A percentile compares a stretch with the other conserved stretches of the same genome.
These are phyloP conservation scores for Embiotoca jacksoni DNA, from an alignment of 2,113 vertebrate genomes.

Conservation along the genomic window DNA sequence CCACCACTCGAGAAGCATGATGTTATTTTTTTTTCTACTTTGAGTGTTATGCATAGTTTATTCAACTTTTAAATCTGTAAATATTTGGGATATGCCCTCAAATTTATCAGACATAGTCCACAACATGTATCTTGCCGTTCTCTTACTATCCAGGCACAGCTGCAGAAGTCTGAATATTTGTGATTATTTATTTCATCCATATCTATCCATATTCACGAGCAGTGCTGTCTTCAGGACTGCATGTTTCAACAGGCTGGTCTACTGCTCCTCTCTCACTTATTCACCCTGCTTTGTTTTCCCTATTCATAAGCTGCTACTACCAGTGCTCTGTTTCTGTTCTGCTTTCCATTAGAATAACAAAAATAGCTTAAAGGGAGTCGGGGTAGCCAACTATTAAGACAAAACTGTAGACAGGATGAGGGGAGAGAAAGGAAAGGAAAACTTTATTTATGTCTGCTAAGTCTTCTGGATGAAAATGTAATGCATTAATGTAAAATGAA, in stretches of 20 bases:
- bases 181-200: slow-evolving; percentile 6
- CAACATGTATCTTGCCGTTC: neutral
- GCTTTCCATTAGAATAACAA: neutral
- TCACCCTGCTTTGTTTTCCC: slow-evolving; percentile 26
- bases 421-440: neutral
- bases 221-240: neutral
- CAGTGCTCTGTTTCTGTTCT: slow-evolving; percentile 9
- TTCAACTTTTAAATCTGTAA: neutral
- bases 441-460: neutral
- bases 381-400: neutral
- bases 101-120: neutral
- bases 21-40: no score
- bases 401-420: neutral
- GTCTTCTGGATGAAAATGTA: neutral
- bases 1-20: neutral
- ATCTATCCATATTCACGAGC: slow-evolving; percentile 24
- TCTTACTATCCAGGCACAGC: neutral
- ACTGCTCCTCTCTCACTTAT: slow-evolving; percentile 24
- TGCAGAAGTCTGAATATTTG: neutral
- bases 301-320: neutral
- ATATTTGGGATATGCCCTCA: neutral
- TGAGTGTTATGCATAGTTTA: neutral
- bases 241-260: slow-evolving; percentile 39
- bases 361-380: slow-evolving; percentile 28
- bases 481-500: no score